These are phyloP conservation scores for Metridium senile DNA, from an alignment of 92 coral and sea anemone genomes.

Conservation along the genomic window DNA sequence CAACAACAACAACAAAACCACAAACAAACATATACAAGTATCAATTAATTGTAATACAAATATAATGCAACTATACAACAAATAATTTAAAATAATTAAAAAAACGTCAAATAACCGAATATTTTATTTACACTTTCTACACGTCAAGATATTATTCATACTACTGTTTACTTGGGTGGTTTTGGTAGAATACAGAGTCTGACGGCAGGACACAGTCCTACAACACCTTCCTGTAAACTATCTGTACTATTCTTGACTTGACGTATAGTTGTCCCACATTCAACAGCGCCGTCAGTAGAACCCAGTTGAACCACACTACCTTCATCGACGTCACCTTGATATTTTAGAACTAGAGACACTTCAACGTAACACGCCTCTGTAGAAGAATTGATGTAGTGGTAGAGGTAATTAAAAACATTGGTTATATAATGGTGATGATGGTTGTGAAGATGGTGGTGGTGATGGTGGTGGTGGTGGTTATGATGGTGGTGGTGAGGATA, in stretches of 20 bases:
- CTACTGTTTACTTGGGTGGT: constrained; percentile 53
- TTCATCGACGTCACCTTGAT: constrained; percentile 84
- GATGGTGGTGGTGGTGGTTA: not conserved
- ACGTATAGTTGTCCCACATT: constrained; percentile 35
- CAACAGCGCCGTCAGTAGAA: constrained; percentile 30
- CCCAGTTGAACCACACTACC: constrained; percentile 60
- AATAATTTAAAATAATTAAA: too few relatives aligned
- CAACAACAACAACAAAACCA: too few relatives aligned
- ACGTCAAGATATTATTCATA: not conserved
- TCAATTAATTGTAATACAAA: too few relatives aligned
- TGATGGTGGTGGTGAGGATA: not conserved
- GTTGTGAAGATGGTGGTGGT: not conserved
- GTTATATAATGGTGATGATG: not conserved
- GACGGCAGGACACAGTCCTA: constrained; percentile 87
- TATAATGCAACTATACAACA: too few relatives aligned
- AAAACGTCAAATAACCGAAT: not conserved
- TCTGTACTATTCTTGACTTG: constrained; percentile 80
- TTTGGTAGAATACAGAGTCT: constrained; percentile 90
- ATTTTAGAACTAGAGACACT: constrained; percentile 80
- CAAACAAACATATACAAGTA: too few relatives aligned
- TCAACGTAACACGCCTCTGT: constrained; percentile 89
- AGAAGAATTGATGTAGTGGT: not conserved
- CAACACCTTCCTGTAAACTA: constrained; percentile 76
- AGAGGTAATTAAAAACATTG: not conserved
- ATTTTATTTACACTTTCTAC: not conserved